Conservation (phyloP, 2,113 vertebrate genomes). For the Perca fluviatilis region DNA sequence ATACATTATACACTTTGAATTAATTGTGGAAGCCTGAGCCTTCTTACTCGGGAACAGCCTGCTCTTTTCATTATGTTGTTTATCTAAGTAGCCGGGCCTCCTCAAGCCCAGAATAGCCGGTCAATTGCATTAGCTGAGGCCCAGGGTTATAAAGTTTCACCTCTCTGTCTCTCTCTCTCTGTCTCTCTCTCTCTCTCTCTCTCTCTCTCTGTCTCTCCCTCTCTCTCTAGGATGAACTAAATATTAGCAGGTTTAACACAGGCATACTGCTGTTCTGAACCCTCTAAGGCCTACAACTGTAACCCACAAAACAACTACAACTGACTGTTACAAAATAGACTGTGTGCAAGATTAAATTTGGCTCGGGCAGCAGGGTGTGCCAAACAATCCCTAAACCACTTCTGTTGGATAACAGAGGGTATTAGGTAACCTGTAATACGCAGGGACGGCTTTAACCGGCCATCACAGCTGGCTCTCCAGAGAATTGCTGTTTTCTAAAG, state of each 20-base stretch:
- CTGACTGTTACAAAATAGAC: not conserved
- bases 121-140: slow-evolving; percentile 80
- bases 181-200: not conserved
- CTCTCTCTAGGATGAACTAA: slow-evolving; percentile 44
- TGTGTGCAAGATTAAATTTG: slow-evolving; percentile 47
- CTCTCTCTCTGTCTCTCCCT: not conserved
- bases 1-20: slow-evolving; percentile 51
- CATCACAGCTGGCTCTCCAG: slow-evolving; percentile 47
- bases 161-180: slow-evolving; percentile 26
- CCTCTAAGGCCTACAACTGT: not conserved
- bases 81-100: slow-evolving; percentile 78
- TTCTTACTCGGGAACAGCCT: slow-evolving; percentile 75
- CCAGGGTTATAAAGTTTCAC: slow-evolving; percentile 80
- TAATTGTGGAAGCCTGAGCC: slow-evolving; percentile 61
- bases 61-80: slow-evolving; percentile 84
- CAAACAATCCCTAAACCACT: slow-evolving; percentile 54
- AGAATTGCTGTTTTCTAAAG: slow-evolving; percentile 57
- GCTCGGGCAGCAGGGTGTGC: slow-evolving; percentile 17
- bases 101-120: slow-evolving; percentile 79
- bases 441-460: slow-evolving; percentile 46
- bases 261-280: slow-evolving; percentile 11
- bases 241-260: slow-evolving; percentile 61
- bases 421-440: slow-evolving; percentile 77
- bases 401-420: slow-evolving; percentile 63
- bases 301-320: slow-evolving; percentile 11